Conservation (phyloP, 2,113 vertebrate genomes). For the Perccottus glenii region DNA sequence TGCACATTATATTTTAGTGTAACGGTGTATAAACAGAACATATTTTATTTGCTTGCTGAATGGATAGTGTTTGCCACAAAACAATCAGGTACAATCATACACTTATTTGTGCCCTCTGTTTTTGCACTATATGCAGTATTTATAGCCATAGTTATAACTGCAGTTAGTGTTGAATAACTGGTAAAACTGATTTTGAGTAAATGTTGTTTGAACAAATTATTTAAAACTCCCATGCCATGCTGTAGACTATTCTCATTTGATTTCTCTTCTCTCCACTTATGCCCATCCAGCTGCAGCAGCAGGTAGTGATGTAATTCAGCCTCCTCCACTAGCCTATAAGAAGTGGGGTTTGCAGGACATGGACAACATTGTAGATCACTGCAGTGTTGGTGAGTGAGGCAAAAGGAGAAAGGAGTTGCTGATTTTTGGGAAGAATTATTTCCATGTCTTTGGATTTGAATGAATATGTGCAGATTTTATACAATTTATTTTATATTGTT, state of each 20-base stretch:
- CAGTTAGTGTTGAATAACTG: no score
- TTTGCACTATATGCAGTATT: not conserved
- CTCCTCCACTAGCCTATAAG: constrained; percentile 96
- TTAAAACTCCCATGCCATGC: not conserved
- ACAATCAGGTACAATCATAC: constrained; percentile 36
- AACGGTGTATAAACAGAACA: constrained; percentile 19
- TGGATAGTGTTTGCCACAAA: constrained; percentile 45
- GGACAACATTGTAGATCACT: constrained; percentile 92
- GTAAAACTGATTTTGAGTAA: no score
- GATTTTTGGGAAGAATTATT: no score
- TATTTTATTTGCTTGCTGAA: constrained; percentile 36
- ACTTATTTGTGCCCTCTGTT: not conserved
- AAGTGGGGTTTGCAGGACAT: constrained; percentile 98
- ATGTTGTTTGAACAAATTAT: no score
- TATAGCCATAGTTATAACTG: not conserved
- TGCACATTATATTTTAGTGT: not conserved
- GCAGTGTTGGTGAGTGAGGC: constrained; percentile 88
- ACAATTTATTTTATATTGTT: no score
- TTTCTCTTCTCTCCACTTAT: constrained; percentile 3
- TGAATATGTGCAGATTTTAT: no score
- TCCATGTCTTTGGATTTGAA: no score
- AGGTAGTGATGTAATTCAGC: constrained; percentile 92
- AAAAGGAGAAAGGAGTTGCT: no score
- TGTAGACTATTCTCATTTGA: not conserved
- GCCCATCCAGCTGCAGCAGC: constrained; percentile 90